A percentile compares a stretch with the other conserved stretches of the same genome.
These are phyloP conservation scores for Cyanoramphus novaezelandiae DNA, from an alignment of 2,113 vertebrate genomes.

Conservation along the genomic window DNA sequence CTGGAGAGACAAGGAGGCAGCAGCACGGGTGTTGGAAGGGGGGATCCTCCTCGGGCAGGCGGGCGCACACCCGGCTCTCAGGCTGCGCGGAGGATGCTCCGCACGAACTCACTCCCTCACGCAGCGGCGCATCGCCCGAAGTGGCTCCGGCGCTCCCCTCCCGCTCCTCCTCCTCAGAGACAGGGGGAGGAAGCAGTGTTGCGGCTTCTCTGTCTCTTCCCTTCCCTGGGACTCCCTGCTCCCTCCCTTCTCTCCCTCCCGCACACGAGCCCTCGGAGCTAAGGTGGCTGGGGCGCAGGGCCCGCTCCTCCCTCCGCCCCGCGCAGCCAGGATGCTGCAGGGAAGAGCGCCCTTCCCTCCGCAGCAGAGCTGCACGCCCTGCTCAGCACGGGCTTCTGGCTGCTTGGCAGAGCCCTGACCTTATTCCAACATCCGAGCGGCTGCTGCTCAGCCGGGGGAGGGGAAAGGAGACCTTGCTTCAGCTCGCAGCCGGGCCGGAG, in stretches of 20 bases:
- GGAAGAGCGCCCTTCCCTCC: neutral
- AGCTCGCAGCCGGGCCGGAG: neutral
- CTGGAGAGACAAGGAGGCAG: neutral
- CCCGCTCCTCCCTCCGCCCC: neutral
- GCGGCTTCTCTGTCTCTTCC: neutral
- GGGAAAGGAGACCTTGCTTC: neutral
- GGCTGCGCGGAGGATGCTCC: neutral
- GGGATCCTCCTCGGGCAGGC: neutral
- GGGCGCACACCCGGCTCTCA: neutral
- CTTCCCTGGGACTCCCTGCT: neutral
- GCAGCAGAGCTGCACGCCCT: neutral
- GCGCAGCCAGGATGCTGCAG: neutral
- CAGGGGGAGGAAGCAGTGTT: neutral
- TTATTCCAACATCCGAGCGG: neutral
- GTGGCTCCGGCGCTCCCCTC: conserved; percentile 31
- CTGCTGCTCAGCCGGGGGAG: neutral
- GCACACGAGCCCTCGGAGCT: neutral
- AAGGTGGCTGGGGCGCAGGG: neutral
- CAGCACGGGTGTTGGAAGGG: neutral
- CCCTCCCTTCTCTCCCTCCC: neutral
- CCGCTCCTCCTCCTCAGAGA: neutral
- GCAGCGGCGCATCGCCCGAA: neutral
- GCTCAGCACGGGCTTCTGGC: neutral
- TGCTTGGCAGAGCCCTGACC: neutral
- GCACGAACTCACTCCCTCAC: neutral